Evolutionary conservation across 1,140 invertebrate species (phyloP).

Genomic region (Myzus persicae): DNA sequence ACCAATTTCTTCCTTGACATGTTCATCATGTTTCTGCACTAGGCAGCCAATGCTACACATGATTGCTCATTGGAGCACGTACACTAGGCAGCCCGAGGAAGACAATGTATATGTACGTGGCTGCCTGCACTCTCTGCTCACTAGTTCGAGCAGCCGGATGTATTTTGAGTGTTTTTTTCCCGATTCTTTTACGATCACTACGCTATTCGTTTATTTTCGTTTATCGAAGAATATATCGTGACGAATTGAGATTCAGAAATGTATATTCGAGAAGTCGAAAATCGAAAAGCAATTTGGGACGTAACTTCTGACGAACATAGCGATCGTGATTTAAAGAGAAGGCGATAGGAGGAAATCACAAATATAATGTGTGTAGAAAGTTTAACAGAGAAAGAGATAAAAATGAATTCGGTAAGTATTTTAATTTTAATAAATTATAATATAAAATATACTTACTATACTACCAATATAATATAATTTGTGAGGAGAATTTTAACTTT

Average conservation of each 20-base stretch:
- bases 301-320: conserved; percentile 2
- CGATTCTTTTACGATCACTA: too few relatives aligned
- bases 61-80: background rate
- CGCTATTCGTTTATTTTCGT: too few relatives aligned
- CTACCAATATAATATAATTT: conserved; percentile 9
- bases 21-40: too few relatives aligned
- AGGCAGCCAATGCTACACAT: background rate
- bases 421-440: background rate
- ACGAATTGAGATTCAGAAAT: background rate
- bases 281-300: conserved; percentile 16
- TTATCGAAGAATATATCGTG: too few relatives aligned
- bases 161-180: too few relatives aligned
- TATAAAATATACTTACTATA: background rate
- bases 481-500: background rate
- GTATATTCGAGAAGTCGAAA: conserved; percentile 15
- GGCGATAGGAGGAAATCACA: background rate
- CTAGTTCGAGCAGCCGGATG: too few relatives aligned
- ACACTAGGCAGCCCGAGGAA: background rate
- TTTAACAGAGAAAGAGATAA: conserved; percentile 31
- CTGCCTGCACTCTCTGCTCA: too few relatives aligned
- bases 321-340: background rate
- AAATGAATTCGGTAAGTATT: conserved; percentile 23
- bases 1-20: too few relatives aligned
- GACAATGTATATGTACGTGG: background rate
- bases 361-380: background rate